A percentile compares a stretch with the other conserved stretches of the same genome.
phyloP scores from a whole-genome alignment of 2,113 vertebrate genomes.

The Vidua macroura region DNA sequence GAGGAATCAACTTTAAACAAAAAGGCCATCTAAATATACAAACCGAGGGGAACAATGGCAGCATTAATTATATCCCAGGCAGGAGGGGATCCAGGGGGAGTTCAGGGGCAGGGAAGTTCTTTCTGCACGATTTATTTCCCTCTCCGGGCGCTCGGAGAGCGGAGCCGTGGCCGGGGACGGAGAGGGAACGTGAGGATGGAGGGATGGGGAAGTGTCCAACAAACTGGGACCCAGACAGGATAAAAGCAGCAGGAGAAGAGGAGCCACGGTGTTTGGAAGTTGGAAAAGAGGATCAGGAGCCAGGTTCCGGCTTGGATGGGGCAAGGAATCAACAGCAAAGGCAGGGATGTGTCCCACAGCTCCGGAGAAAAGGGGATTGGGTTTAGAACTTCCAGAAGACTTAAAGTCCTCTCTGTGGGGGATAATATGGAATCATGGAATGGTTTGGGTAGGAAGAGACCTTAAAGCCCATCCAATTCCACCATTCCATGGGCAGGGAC shows the following conservation, averaged over 20 bases:
- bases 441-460: not conserved
- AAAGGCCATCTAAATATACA: constrained; percentile 63
- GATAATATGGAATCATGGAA: not conserved
- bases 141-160: not conserved
- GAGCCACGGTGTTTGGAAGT: not conserved
- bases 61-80: constrained; percentile 49
- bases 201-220: not conserved
- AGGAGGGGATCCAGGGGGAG: constrained; percentile 8
- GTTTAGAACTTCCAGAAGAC: not conserved
- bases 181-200: not conserved
- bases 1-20: constrained; percentile 50
- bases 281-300: not conserved
- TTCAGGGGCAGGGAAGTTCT: not conserved
- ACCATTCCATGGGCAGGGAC: not conserved
- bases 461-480: not conserved
- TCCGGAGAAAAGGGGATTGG: not conserved
- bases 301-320: not conserved
- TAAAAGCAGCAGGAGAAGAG: not conserved
- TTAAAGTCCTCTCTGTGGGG: not conserved
- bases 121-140: not conserved
- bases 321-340: not conserved
- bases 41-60: constrained; percentile 44
- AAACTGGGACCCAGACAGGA: fast-evolving
- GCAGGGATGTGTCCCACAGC: not conserved
- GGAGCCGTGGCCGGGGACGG: fast-evolving